These are phyloP conservation scores for Elanus axillaris DNA, from an alignment of 2,113 vertebrate species.

Conservation along the genomic window DNA sequence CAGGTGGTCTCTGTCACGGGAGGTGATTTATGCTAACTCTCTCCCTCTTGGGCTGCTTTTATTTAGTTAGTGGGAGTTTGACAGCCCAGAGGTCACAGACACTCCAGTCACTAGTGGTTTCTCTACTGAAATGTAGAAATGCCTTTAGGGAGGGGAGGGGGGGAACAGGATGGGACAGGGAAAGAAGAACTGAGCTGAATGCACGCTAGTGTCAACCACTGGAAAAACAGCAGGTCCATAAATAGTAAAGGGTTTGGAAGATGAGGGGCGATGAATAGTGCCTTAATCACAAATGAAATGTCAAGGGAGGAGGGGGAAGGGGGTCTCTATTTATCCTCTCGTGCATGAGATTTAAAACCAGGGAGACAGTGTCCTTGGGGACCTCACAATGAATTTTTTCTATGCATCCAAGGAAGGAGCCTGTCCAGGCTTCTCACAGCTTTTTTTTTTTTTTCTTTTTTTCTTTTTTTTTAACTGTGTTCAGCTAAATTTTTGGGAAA, in stretches of 20 bases:
- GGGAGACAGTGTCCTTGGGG: background rate
- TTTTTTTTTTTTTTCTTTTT: background rate
- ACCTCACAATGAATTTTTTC: background rate
- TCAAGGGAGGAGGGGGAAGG: conserved; percentile 46
- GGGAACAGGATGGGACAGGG: background rate
- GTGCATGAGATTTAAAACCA: background rate
- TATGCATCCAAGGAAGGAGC: background rate
- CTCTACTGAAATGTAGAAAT: conserved; percentile 61
- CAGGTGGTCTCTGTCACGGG: conserved; percentile 72
- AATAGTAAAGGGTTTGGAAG: conserved; percentile 49
- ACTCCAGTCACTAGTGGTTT: conserved; percentile 69
- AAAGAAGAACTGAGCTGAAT: background rate
- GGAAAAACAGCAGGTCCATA: conserved; percentile 58
- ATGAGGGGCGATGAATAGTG: conserved; percentile 29
- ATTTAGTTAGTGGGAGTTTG: conserved; percentile 71
- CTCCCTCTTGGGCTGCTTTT: conserved; percentile 70
- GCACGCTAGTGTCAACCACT: conserved; percentile 17
- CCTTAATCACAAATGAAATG: conserved; percentile 54
- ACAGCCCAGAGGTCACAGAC: conserved; percentile 67
- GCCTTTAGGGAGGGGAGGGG: conserved; percentile 48
- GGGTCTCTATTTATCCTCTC: background rate
- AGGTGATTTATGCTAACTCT: conserved; percentile 65
- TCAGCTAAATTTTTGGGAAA: background rate
- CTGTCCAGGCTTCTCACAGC: background rate
- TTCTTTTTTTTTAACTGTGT: background rate